phyloP scores from a whole-genome alignment of 2,797 vertebrate species.

The Danionella dracula region DNA sequence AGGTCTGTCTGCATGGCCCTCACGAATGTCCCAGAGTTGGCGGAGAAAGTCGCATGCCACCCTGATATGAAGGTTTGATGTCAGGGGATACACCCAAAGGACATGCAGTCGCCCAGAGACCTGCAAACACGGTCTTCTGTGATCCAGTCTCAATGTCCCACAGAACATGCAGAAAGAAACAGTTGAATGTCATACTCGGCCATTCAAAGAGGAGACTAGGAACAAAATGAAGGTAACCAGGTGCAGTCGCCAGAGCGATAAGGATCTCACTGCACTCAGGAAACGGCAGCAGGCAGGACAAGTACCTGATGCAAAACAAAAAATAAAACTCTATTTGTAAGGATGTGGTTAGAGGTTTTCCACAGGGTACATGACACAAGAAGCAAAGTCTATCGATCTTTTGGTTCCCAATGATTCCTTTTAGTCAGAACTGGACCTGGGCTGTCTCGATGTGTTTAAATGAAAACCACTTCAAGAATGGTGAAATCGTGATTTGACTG shows the following conservation, averaged over 20 bases:
- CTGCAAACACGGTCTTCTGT: conserved; percentile 83
- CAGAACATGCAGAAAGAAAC: no score
- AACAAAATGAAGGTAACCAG: conserved; percentile 83
- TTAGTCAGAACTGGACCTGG: no score
- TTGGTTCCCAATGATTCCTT: no score
- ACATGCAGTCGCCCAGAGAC: conserved; percentile 96
- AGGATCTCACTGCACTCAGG: conserved; percentile 87
- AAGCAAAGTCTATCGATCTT: no score
- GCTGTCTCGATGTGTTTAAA: no score
- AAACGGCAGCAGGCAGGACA: conserved; percentile 96
- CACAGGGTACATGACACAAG: no score
- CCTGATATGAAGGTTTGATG: conserved; percentile 94
- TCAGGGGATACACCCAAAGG: conserved; percentile 88
- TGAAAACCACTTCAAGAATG: no score
- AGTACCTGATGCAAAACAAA: conserved; percentile 83
- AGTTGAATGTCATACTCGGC: no score
- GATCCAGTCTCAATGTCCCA: conserved; percentile 98
- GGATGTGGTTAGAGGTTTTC: no score
- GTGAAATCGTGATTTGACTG: no score
- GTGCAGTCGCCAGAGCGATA: conserved; percentile 95
- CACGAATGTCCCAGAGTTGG: conserved; percentile 96
- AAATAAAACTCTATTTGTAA: neutral
- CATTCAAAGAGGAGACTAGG: no score
- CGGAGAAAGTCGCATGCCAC: conserved; percentile 91
- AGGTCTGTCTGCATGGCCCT: conserved; percentile 90